phyloP scores from a whole-genome alignment of 2,888 invertebrate species.

The Graphium colonna region DNA sequence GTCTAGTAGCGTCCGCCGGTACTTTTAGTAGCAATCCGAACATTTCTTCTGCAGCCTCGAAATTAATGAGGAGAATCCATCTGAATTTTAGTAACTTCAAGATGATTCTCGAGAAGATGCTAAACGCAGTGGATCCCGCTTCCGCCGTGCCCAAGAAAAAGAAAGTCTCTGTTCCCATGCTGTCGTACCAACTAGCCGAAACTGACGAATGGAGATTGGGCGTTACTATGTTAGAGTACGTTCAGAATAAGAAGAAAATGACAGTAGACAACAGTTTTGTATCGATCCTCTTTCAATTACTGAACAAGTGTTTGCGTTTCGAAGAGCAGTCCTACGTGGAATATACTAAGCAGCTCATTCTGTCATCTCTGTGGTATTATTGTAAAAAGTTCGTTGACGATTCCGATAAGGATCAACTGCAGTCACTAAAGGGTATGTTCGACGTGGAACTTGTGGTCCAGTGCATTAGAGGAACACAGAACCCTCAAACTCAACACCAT shows the following conservation, averaged over 20 bases:
- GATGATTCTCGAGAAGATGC: constrained; percentile 81
- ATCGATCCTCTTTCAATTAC: constrained; percentile 87
- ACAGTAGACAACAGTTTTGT: constrained; percentile 83
- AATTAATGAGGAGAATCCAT: constrained; percentile 83
- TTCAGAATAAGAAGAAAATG: constrained; percentile 92
- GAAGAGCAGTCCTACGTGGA: constrained; percentile 91
- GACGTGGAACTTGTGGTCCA: constrained; percentile 91
- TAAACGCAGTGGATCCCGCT: constrained; percentile 65
- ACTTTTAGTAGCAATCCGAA: constrained; percentile 80
- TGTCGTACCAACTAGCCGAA: constrained; percentile 82
- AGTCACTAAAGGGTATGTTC: constrained; percentile 70
- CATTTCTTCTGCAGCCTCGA: constrained; percentile 80
- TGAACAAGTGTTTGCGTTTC: constrained; percentile 88
- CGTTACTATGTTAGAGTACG: constrained; percentile 88
- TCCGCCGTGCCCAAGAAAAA: constrained; percentile 58
- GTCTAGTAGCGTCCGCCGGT: constrained; percentile 76
- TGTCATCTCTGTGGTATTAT: constrained; percentile 87
- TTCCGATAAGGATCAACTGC: constrained; percentile 59
- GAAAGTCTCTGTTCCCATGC: constrained; percentile 61
- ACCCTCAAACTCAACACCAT: constrained; percentile 97
- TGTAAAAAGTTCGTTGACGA: constrained; percentile 79
- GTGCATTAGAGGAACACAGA: constrained; percentile 93
- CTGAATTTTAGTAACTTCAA: constrained; percentile 82
- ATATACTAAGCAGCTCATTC: constrained; percentile 92
- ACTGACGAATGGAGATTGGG: constrained; percentile 88